Evolutionary conservation across 2,888 invertebrate genomes (phyloP).

Genomic region (Orchesella flavescens): DNA sequence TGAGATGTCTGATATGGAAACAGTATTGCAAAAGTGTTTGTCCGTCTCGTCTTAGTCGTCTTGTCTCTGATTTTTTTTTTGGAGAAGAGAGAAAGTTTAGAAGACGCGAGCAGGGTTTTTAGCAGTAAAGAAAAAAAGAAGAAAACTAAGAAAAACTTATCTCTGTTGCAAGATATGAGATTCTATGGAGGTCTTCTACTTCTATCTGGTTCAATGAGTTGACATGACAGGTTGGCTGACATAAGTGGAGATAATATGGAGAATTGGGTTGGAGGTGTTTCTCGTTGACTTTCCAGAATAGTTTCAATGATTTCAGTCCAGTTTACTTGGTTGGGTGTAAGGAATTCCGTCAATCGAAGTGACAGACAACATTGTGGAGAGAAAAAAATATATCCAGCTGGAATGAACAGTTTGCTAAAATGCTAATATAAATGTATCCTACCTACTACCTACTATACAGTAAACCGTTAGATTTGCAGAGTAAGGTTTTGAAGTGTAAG

Average conservation of each 20-base stretch:
- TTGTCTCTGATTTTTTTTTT: conserved; percentile 38
- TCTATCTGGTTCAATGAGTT: conserved; percentile 50
- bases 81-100: conserved; percentile 15
- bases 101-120: conserved; percentile 4
- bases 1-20: conserved; percentile 23
- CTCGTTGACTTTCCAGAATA: conserved; percentile 15
- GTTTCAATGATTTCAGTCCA: conserved; percentile 23
- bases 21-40: conserved; percentile 37
- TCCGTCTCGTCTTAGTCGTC: conserved; percentile 9
- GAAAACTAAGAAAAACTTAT: conserved; percentile 36
- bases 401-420: too few species aligned
- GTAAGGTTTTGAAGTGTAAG: too few species aligned
- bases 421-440: too few species aligned
- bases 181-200: conserved; percentile 33
- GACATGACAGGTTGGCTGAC: conserved; percentile 61
- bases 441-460: too few species aligned
- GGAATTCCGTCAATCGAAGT: conserved; percentile 20
- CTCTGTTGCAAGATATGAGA: conserved; percentile 37
- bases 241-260: conserved; percentile 60
- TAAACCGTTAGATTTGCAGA: too few species aligned
- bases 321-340: conserved; percentile 28
- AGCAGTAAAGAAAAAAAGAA: conserved; percentile 7
- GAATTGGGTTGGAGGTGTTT: conserved; percentile 50
- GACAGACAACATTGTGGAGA: conserved; percentile 16
- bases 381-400: conserved; percentile 10